Conservation (phyloP, 2,113 vertebrate species). For the Odocoileus hemionus region DNA sequence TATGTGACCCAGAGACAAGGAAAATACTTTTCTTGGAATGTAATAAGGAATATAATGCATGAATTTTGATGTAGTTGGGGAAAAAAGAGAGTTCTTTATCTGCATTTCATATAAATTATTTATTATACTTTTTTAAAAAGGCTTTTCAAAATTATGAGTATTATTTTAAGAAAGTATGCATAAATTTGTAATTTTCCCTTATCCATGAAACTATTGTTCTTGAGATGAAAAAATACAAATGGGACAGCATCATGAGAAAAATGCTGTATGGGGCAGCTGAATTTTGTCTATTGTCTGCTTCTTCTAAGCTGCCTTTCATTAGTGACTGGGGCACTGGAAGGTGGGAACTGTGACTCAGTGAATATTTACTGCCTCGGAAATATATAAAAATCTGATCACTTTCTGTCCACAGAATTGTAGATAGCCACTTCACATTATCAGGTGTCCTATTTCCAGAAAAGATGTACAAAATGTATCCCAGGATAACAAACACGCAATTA, state of each 20-base stretch:
- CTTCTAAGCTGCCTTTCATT: constrained; percentile 33
- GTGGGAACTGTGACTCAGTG: not conserved
- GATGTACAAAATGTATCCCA: not conserved
- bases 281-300: constrained; percentile 43
- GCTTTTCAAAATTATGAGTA: not conserved
- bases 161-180: not conserved
- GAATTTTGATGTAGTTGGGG: not conserved
- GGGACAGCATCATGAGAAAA: not conserved
- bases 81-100: not conserved
- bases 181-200: not conserved
- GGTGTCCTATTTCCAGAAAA: not conserved
- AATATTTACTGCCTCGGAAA: not conserved
- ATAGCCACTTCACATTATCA: not conserved
- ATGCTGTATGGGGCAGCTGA: not conserved
- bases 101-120: not conserved
- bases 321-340: not conserved
- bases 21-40: not conserved
- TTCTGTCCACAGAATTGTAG: not conserved
- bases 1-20: not conserved
- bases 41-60: not conserved
- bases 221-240: not conserved
- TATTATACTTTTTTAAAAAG: not conserved
- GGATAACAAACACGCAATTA: not conserved
- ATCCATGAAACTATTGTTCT: not conserved
- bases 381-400: not conserved